Evolutionary conservation across 2,888 invertebrate species (phyloP).

Genomic region (Chrysopilus asiliformis): DNA sequence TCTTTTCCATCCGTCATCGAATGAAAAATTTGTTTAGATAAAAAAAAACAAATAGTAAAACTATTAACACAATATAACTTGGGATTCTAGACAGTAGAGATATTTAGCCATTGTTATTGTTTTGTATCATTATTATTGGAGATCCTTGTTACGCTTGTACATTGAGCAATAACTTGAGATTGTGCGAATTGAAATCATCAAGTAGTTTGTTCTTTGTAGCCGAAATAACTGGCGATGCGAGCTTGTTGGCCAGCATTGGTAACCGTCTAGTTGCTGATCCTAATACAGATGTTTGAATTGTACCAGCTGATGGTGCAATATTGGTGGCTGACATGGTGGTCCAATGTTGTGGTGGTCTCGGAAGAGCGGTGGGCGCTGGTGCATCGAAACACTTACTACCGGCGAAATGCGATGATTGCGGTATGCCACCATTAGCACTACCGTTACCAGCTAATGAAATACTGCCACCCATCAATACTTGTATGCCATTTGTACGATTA

Average conservation of each 20-base stretch:
- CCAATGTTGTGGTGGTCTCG: constrained; percentile 72
- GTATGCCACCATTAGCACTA: constrained; percentile 2
- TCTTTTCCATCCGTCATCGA: too few relatives aligned
- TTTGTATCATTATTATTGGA: not conserved
- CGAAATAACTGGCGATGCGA: constrained; percentile 1
- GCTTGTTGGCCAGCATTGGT: constrained; percentile 17
- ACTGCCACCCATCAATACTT: constrained; percentile 9
- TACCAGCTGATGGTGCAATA: constrained; percentile 5
- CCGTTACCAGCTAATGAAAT: constrained; percentile 2
- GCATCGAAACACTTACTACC: constrained; percentile 74
- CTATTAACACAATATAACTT: too few relatives aligned
- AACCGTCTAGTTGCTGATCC: constrained; percentile 18
- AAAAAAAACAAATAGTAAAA: too few relatives aligned
- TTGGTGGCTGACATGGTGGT: constrained; percentile 33
- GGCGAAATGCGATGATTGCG: constrained; percentile 39
- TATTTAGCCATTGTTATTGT: constrained; percentile 9
- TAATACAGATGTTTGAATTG: constrained; percentile 12
- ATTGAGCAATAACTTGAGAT: constrained; percentile 51
- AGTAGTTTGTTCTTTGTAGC: constrained; percentile 21
- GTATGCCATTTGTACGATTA: constrained; percentile 10
- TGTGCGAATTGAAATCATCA: constrained; percentile 40
- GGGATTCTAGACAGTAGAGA: too few relatives aligned
- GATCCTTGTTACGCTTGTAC: constrained; percentile 38
- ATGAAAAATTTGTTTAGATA: not conserved
- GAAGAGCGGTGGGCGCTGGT: constrained; percentile 62